Base-by-base conservation (phyloP, 2,113 vertebrate species). In the Lonchura striata region DNA sequence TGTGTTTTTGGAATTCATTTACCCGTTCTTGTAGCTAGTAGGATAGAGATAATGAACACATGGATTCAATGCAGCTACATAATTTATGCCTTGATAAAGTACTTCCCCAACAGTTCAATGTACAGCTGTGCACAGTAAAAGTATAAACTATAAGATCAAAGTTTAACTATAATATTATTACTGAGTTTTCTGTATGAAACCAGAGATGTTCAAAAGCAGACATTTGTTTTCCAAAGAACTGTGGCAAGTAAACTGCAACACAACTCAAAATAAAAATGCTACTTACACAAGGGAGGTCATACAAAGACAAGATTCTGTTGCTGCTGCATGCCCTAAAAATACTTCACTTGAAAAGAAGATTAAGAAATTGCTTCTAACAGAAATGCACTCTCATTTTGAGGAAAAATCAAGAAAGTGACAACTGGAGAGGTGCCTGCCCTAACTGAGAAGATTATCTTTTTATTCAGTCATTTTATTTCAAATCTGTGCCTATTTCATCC, bases 381-480 rank as follows among this genome's bases (percentile, higher is more conserved):
- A 65, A 4, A 2, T 13, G 35, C 15, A 56, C 35, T 4, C 9
- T 71, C 4, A 37, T 44, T 74, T 79, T 7, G 9, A 44, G 20
- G 9, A 33, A 82, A 88, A 59, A 47, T 33, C 7, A 47, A 46
- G 22, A 37, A 68, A 76, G 8, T 28, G 14, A 17, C 13, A 61
- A 47, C 13, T 13, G 2, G 13, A 64, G 47, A 60, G 4, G 2
- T 79, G 11, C 8, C 16, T 59, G 5, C 13, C 7, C 2, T 1
- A 83, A 56, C 19, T 28, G 46, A 59, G 8, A 24, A 31, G 9
- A 15, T 31, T n/a, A 19, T 49, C n/a, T 56, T 57, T 68, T 87
- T 49, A 39, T 39, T n/a, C 13, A 25, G 18, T 18, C 7, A 27
- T 63, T 49, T 72, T 7, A 3, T 90, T 82, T 94, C 33, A 68